These are phyloP conservation scores for Pipistrellus pygmaeus DNA, from an alignment of 2,797 vertebrate species.

Conservation along the genomic window DNA sequence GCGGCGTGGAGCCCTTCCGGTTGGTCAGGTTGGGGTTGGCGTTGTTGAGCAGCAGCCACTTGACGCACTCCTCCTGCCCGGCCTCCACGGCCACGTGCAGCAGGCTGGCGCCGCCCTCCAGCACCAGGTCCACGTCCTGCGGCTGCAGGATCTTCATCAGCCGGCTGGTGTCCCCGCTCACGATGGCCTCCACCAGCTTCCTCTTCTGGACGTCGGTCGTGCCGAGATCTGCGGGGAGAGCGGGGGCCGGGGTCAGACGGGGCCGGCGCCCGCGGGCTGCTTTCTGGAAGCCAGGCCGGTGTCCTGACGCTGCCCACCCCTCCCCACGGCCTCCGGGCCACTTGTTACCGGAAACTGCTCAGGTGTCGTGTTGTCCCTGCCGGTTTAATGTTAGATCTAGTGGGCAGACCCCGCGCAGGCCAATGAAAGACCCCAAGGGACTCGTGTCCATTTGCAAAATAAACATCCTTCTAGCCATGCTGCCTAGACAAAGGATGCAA, in stretches of 20 bases:
- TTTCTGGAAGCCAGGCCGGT: fast-evolving
- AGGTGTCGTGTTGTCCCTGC: neutral
- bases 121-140: slow-evolving; percentile 95
- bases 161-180: slow-evolving; percentile 94
- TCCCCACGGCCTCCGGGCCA: neutral
- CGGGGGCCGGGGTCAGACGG: neutral
- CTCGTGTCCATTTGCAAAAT: neutral
- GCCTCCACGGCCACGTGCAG: slow-evolving; percentile 94
- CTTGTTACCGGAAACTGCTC: fast-evolving
- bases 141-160: slow-evolving; percentile 99
- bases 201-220: slow-evolving; percentile 93
- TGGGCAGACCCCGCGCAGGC: neutral
- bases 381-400: neutral
- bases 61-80: slow-evolving; percentile 96
- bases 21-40: slow-evolving; percentile 95
- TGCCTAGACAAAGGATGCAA: too few relatives aligned
- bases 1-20: slow-evolving; percentile 92
- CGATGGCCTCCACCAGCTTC: slow-evolving; percentile 95
- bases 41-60: slow-evolving; percentile 96
- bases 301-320: fast-evolving
- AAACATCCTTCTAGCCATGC: neutral
- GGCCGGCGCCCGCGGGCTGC: fast-evolving
- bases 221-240: slow-evolving; percentile 90
- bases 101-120: slow-evolving; percentile 94
- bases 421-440: too few relatives aligned